Evolutionary conservation across 1,140 invertebrate species (phyloP), one percentile per base, ranked within the genome.

Genomic region (Holotrichia oblita): DNA sequence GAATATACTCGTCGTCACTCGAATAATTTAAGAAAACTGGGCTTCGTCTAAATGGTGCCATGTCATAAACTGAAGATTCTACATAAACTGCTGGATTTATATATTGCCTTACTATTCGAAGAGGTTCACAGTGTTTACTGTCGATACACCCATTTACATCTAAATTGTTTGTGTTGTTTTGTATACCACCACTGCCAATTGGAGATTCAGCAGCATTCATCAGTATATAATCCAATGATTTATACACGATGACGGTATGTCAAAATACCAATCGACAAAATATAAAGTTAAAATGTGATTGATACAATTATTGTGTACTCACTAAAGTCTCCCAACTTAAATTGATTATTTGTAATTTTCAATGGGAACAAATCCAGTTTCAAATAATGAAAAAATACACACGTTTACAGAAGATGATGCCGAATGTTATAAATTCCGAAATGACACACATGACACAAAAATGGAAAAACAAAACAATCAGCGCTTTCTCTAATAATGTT

Each of bases 31-130:
- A 27, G 20, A 48, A 76, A 44, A 76, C 24, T 9, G 75, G 75
- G 27, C 75, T 76, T 34, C 75, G 44, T 55, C 75, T 76, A 55
- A 76, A 69, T 77, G 48, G 76, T 61, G 48, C 55, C 34, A 64
- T 77, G 48, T 77, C 34, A 41, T 69, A 77, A 12, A 77, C 55
- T 40, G 76, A 77, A 61, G 55, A 77, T 74, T 78, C 77, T 20
- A 78, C 34, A 73, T 48, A 78, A 34, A 78, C 72, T 34, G 72
- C 77, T 9, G 64, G 64, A 78, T 78, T 78, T 55, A 78, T 75
- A 75, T 74, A 78, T 44, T 55, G 69, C 76, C 59, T 72, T 10
- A 77, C 27, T 40, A 40, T 77, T 44, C 75, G 75, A 74, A 74
- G 73, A 74, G 73, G 24, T 76, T 59, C 41, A 9, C 75, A 76